A percentile compares a stretch with the other conserved stretches of the same genome.
Evolutionary conservation across 92 coral and sea anemone species (phyloP).

Genomic region (Siderastrea radians): DNA sequence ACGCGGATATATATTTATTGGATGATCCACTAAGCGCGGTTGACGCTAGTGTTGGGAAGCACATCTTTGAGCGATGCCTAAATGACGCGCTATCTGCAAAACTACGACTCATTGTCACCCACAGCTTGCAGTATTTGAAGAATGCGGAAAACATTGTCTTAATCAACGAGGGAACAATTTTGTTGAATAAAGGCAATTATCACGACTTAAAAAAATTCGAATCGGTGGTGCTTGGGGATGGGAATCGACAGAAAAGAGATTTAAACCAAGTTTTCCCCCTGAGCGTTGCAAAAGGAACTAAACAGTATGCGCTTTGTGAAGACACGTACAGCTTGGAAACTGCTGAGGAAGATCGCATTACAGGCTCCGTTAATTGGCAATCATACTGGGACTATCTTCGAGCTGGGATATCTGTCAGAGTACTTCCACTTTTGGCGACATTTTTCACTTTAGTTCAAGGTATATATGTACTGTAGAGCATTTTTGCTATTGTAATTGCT

Average conservation of each 20-base stretch:
- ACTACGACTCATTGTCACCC: conserved; percentile 28
- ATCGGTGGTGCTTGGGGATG: background rate
- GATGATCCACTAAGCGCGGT: conserved; percentile 34
- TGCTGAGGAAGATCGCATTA: background rate
- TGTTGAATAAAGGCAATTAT: background rate
- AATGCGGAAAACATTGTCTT: conserved; percentile 14
- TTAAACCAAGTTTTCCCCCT: background rate
- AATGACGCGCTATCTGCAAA: background rate
- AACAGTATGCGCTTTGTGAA: background rate
- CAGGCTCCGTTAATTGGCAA: background rate
- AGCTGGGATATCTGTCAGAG: background rate
- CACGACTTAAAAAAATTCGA: background rate
- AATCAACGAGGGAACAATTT: conserved; percentile 23
- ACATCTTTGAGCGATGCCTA: conserved; percentile 15
- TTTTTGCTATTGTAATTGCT: too few species aligned
- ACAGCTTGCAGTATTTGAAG: conserved; percentile 3
- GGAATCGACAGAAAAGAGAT: background rate
- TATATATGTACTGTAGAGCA: background rate
- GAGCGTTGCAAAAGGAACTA: background rate
- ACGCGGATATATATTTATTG: conserved; percentile 16
- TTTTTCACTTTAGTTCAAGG: background rate
- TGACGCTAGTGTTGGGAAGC: conserved; percentile 31
- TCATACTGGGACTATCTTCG: background rate
- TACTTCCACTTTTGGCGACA: background rate
- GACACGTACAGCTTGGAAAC: background rate